phyloP scores from a whole-genome alignment of 1,140 invertebrate species.

The Protaetia brevitarsis region DNA sequence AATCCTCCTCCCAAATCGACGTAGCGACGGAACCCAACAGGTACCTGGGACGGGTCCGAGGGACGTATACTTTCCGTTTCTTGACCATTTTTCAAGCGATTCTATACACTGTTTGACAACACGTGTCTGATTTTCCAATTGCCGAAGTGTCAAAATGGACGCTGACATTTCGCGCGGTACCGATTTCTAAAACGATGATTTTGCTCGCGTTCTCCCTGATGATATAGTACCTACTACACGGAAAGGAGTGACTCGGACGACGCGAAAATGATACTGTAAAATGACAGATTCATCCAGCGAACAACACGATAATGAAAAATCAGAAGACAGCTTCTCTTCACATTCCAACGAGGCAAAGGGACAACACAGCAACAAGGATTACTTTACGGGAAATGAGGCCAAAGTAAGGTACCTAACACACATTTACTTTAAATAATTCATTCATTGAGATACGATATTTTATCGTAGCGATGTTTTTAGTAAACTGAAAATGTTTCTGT shows the following conservation, averaged over 20 bases:
- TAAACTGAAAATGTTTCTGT: neutral
- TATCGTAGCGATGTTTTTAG: neutral
- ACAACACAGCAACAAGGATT: neutral
- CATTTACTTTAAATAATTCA: neutral
- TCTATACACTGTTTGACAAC: neutral
- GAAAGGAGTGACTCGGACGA: neutral
- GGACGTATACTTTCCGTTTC: conserved; percentile 22
- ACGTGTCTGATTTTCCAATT: neutral
- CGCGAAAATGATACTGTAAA: conserved; percentile 6
- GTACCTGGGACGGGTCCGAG: conserved; percentile 34
- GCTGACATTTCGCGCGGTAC: neutral
- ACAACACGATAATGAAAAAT: neutral
- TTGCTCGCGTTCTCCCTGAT: neutral
- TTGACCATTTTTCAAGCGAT: neutral
- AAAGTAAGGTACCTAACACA: neutral
- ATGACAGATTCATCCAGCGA: conserved; percentile 8
- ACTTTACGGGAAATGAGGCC: neutral
- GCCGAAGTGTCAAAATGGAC: neutral
- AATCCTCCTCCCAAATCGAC: conserved; percentile 32
- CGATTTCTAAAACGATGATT: neutral
- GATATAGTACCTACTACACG: neutral
- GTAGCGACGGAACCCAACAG: conserved; percentile 31
- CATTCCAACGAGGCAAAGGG: neutral
- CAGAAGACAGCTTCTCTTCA: neutral
- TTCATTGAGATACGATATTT: neutral